phyloP scores from a whole-genome alignment of 2,113 vertebrate species.

The Rhipidura dahli region DNA sequence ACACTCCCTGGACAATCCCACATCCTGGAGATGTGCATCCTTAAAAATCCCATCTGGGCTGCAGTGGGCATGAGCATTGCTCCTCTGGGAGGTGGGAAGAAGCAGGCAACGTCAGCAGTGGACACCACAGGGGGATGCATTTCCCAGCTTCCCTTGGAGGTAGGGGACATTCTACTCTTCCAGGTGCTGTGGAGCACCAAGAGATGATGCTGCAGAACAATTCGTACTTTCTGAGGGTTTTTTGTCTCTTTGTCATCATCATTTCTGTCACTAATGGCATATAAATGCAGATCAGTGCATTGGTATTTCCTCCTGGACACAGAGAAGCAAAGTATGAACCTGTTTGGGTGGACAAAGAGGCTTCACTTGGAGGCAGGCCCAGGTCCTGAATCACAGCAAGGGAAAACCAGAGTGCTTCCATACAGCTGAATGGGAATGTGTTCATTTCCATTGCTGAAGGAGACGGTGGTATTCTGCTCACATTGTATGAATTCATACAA shows the following conservation, averaged over 20 bases:
- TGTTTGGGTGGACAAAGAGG: neutral
- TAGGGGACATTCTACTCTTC: neutral
- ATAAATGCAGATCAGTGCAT: neutral
- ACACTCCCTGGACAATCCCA: accelerated
- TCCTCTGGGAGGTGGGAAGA: neutral
- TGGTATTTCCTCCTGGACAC: neutral
- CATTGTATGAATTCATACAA: neutral
- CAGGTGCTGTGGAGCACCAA: neutral
- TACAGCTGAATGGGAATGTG: neutral
- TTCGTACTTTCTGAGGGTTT: neutral
- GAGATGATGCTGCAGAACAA: neutral
- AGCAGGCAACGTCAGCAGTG: neutral
- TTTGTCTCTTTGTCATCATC: neutral
- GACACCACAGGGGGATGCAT: neutral
- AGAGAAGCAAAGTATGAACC: neutral
- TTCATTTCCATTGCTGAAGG: neutral
- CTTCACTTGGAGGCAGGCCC: neutral
- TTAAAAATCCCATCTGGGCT: neutral
- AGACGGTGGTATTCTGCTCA: neutral
- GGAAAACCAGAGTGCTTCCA: neutral
- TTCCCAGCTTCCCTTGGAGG: neutral
- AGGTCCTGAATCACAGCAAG: neutral
- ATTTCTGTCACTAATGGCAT: accelerated
- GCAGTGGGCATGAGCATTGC: neutral
- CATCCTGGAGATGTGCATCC: no score